phyloP scores from a whole-genome alignment of 2,797 vertebrate genomes.

The Halcyon chelicuti region DNA sequence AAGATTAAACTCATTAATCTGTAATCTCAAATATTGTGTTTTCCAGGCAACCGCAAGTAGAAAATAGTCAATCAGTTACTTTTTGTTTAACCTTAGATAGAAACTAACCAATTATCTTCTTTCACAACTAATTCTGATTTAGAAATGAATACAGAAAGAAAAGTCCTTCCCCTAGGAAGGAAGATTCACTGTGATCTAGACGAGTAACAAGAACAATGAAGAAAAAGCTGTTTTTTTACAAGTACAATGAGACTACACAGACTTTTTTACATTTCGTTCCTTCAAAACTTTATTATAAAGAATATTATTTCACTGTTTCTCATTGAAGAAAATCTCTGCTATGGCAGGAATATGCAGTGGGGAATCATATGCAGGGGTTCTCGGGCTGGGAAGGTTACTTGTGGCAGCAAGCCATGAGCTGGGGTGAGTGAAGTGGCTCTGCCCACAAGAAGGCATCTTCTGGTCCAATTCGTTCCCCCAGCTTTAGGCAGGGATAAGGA shows the following conservation, averaged over 20 bases:
- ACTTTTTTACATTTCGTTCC: not conserved
- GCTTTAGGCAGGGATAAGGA: not conserved
- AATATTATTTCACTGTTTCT: not conserved
- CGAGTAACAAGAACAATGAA: not conserved
- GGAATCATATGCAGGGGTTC: not conserved
- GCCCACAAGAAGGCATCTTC: not conserved
- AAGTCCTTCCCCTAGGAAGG: not conserved
- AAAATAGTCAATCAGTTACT: conserved; percentile 6
- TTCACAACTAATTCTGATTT: not conserved
- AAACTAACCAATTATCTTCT: not conserved
- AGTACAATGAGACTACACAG: not conserved
- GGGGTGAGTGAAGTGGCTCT: not conserved
- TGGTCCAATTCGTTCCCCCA: rapidly evolving
- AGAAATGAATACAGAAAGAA: not conserved
- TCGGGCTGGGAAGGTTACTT: not conserved
- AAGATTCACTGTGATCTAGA: not conserved
- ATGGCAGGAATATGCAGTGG: not conserved
- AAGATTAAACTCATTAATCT: conserved; percentile 36
- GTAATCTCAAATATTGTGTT: not conserved
- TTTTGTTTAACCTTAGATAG: not conserved
- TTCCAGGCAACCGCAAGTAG: not conserved
- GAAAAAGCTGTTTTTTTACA: not conserved
- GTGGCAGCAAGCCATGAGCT: not conserved
- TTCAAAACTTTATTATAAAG: not conserved
- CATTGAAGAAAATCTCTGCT: not conserved